Evolutionary conservation across 2,797 vertebrate genomes (phyloP).

Genomic region (Pangasius djambal): DNA sequence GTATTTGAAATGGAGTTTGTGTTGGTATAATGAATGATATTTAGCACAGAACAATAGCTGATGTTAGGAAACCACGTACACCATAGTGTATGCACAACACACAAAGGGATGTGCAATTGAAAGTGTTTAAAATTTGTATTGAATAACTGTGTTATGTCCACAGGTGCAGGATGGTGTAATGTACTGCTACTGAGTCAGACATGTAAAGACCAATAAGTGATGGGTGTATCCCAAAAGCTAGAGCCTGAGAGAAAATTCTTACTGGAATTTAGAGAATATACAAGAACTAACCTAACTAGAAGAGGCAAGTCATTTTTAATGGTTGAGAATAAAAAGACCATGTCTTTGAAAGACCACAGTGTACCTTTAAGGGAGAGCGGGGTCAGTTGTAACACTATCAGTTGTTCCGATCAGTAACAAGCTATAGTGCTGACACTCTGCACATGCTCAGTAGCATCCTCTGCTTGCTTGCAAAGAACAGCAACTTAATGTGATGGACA

Average conservation of each 20-base stretch:
- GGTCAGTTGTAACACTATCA: too few species aligned
- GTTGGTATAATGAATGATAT: neutral
- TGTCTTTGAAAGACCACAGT: too few species aligned
- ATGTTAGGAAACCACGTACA: neutral
- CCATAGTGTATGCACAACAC: neutral
- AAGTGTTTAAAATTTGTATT: neutral
- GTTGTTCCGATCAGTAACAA: too few species aligned
- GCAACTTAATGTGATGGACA: too few species aligned
- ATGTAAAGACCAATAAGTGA: neutral
- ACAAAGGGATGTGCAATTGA: neutral
- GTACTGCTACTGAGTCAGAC: neutral
- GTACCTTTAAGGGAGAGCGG: too few species aligned
- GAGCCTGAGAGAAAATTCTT: neutral
- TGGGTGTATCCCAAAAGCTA: neutral
- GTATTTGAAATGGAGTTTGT: neutral
- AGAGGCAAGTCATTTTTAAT: too few species aligned
- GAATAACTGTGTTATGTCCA: neutral
- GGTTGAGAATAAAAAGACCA: too few species aligned
- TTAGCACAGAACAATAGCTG: neutral
- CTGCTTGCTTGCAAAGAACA: too few species aligned
- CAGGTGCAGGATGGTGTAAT: neutral
- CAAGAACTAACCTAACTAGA: too few species aligned
- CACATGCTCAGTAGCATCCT: too few species aligned
- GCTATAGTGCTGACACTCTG: too few species aligned
- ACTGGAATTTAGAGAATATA: too few species aligned